Evolutionary conservation across 2,113 vertebrate genomes (phyloP), one percentile per base, ranked within the genome.

Genomic region (Reinhardtius hippoglossoides): DNA sequence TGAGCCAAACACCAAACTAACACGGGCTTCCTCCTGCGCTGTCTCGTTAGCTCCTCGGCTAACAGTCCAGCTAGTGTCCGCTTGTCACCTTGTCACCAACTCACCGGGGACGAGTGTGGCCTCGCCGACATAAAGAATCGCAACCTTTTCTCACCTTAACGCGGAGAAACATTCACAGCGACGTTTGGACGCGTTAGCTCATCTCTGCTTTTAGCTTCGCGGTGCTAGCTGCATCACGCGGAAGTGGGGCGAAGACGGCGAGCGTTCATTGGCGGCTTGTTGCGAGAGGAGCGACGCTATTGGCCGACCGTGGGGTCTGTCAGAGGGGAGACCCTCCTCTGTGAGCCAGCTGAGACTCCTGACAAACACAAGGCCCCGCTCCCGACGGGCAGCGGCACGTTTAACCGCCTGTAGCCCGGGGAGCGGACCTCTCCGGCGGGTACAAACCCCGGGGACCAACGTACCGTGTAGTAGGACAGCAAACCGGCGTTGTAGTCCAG

Each of bases 381-480:
- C 64, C 31, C 24, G 57, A 71, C 46, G 76, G 59, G 10, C 83
- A 71, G n/a, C 57, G 31, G 37, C 67, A 87, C 76, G 64, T 86
- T 76, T n/a, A 20, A 21, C 50, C 18, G 0, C 6, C 8, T 8
- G 2, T 20, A 4, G 56, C 21, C 18, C 1, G 21, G 1, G 0
- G 0, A 18, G 2, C 3, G 0, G 24, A 2, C 4, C 42, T 4
- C 5, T 50, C 50, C 8, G 48, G 27, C 64, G 8, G 15, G 5
- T 5, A 12, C 0, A 67, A 44, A 59, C 18, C 0, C 50, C 1
- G 5, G 15, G 18, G 7, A 65, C 26, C n/a, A 46, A 91, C 96
- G 89, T 95, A 98, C 97, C 94, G 97, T 98, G 80, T 99, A 99
- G 91, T 99, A 99, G 42, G 97, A 99, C n/a, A 98, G 94, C 40